Evolutionary conservation across 2,113 vertebrate species (phyloP).

Genomic region (Pluvialis apricaria): DNA sequence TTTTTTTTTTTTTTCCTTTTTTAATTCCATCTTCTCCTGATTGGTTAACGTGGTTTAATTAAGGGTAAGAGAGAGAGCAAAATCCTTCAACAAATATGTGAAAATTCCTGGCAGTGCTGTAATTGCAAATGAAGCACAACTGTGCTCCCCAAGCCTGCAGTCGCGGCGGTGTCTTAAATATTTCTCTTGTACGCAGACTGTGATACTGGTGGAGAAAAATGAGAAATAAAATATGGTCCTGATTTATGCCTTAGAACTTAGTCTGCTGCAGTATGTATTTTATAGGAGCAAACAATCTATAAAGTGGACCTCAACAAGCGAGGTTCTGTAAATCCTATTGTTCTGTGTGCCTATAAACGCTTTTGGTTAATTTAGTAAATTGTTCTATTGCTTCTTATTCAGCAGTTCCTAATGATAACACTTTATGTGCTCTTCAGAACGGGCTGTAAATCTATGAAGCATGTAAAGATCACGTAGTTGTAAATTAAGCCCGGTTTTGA

Average conservation of each 20-base stretch:
- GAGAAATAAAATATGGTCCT: neutral
- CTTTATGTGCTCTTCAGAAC: neutral
- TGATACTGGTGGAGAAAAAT: neutral
- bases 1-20: neutral
- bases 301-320: neutral
- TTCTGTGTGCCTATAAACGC: neutral
- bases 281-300: neutral
- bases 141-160: neutral
- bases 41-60: conserved; percentile 1
- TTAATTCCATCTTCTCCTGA: neutral
- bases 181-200: neutral
- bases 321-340: neutral
- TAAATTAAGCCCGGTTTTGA: neutral
- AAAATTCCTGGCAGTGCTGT: neutral
- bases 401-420: neutral
- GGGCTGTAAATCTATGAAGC: neutral
- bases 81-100: neutral
- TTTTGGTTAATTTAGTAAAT: neutral
- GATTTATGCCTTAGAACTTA: neutral
- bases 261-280: neutral
- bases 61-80: neutral
- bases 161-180: neutral
- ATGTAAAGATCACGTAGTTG: neutral
- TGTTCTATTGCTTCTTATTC: neutral
- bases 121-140: conserved; percentile 19